Evolutionary conservation across 2,113 vertebrate species (phyloP).

Genomic region (Gambusia affinis): DNA sequence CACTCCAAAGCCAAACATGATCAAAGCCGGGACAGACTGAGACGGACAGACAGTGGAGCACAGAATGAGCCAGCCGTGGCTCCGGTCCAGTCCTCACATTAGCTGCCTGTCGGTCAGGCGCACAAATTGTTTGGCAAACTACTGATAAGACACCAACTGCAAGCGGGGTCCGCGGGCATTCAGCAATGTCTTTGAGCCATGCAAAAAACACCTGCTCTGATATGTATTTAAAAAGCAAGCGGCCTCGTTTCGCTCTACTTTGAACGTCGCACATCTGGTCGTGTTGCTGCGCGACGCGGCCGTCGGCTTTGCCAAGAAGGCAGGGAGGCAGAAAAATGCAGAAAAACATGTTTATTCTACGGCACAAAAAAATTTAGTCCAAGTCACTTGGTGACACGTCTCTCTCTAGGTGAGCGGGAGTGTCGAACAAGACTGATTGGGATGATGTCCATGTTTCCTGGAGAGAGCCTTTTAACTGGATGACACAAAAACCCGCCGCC

Average conservation of each 20-base stretch:
- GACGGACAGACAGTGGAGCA: constrained; percentile 56
- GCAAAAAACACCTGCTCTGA: constrained; percentile 35
- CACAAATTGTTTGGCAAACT: constrained; percentile 13
- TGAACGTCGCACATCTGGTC: constrained; percentile 34
- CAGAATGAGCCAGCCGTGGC: constrained; percentile 49
- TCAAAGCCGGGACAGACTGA: constrained; percentile 60
- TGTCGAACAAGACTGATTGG: constrained; percentile 1
- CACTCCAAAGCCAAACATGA: constrained; percentile 55
- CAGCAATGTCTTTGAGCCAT: not conserved
- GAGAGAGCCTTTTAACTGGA: constrained; percentile 12
- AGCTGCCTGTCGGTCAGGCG: constrained; percentile 30
- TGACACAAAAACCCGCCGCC: constrained; percentile 4
- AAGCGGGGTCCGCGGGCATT: not conserved
- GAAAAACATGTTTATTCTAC: constrained; percentile 25
- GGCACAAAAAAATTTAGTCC: not conserved
- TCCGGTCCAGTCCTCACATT: constrained; percentile 45
- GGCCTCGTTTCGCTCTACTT: not conserved
- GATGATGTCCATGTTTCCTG: not conserved
- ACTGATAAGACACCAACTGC: constrained; percentile 25
- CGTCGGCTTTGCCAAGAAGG: constrained; percentile 23
- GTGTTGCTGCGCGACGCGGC: constrained; percentile 12
- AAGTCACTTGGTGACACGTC: not conserved
- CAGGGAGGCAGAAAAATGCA: constrained; percentile 18
- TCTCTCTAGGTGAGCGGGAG: not conserved
- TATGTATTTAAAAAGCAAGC: constrained; percentile 34